Evolutionary conservation across 2,888 invertebrate species (phyloP).

Genomic region (Heteromurus nitidus): DNA sequence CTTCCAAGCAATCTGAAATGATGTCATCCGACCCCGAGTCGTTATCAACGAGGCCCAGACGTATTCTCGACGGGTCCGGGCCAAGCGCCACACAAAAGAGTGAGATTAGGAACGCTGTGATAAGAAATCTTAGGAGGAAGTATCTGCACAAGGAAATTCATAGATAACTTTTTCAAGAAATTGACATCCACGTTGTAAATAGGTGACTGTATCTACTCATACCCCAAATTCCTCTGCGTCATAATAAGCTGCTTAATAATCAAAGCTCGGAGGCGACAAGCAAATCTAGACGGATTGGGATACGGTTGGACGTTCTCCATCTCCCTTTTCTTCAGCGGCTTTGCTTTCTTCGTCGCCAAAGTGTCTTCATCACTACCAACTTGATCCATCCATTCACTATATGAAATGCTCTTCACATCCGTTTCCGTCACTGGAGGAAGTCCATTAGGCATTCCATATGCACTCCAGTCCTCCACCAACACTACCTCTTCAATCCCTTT

Average conservation of each 20-base stretch:
- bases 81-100: slow-evolving; percentile 56
- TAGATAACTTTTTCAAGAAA: background rate
- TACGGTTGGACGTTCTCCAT: slow-evolving; percentile 33
- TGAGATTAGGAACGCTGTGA: slow-evolving; percentile 46
- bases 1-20: slow-evolving; percentile 34
- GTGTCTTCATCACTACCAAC: slow-evolving; percentile 59
- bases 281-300: slow-evolving; percentile 54
- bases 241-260: slow-evolving; percentile 51
- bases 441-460: slow-evolving; percentile 58
- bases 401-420: slow-evolving; percentile 52
- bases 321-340: slow-evolving; percentile 46
- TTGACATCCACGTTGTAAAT: too few species aligned
- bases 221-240: slow-evolving; percentile 38
- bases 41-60: slow-evolving; percentile 54
- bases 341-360: slow-evolving; percentile 50
- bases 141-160: slow-evolving; percentile 2
- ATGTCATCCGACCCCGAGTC: slow-evolving; percentile 33
- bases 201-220: background rate
- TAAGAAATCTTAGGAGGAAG: slow-evolving; percentile 36
- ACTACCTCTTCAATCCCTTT: slow-evolving; percentile 59
- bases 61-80: slow-evolving; percentile 27
- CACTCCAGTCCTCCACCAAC: slow-evolving; percentile 61
- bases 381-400: slow-evolving; percentile 66
- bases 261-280: slow-evolving; percentile 43
- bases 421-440: slow-evolving; percentile 41